Percentiles rank a stretch among this genome's conserved stretches.
Evolutionary conservation across 2,888 invertebrate genomes (phyloP).

Genomic region (Patella pellucida): DNA sequence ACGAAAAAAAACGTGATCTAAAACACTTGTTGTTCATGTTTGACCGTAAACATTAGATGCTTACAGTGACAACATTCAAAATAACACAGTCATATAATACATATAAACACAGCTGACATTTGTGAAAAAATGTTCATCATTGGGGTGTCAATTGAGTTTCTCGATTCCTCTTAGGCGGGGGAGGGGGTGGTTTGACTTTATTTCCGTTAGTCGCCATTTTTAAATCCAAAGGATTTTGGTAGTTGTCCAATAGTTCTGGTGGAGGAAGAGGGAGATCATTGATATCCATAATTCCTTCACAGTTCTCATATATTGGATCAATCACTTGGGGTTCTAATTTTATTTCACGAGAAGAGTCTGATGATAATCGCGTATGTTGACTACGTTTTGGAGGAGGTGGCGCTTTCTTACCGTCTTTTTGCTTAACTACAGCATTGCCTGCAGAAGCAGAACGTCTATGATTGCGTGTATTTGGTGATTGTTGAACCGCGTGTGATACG

Average conservation of each 20-base stretch:
- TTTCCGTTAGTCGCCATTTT: constrained; percentile 30
- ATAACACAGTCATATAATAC: no score
- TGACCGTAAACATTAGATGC: no score
- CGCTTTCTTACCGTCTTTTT: constrained; percentile 32
- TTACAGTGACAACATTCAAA: no score
- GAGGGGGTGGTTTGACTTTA: constrained; percentile 55
- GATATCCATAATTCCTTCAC: constrained; percentile 61
- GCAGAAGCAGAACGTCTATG: constrained; percentile 39
- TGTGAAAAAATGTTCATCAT: constrained; percentile 16
- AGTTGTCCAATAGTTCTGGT: constrained; percentile 60
- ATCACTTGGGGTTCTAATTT: constrained; percentile 27
- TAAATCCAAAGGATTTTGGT: constrained; percentile 34
- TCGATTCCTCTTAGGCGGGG: constrained; percentile 59
- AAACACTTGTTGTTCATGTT: no score
- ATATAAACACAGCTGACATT: no score
- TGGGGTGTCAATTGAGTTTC: constrained; percentile 55
- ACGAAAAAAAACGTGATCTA: no score
- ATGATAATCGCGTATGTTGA: constrained; percentile 55
- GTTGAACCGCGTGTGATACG: constrained; percentile 6
- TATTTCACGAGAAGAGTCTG: constrained; percentile 33
- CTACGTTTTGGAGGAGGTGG: constrained; percentile 61
- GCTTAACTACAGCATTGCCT: constrained; percentile 31
- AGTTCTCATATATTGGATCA: constrained; percentile 54
- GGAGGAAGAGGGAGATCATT: constrained; percentile 66
- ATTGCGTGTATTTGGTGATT: constrained; percentile 13